These are phyloP conservation scores for Labia minor DNA, from an alignment of 2,888 invertebrate genomes.

Conservation along the genomic window DNA sequence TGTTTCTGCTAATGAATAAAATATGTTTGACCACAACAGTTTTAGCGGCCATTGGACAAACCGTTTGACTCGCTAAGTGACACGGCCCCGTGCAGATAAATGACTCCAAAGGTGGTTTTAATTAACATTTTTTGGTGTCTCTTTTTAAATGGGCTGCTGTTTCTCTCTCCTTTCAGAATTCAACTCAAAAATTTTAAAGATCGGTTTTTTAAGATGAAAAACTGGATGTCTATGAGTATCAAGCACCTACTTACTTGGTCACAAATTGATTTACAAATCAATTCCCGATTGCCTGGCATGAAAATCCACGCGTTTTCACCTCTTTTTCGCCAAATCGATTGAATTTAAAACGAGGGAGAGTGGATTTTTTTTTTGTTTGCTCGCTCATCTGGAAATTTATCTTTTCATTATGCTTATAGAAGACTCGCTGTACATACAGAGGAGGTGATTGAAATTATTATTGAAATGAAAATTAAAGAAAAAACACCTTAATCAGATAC, in stretches of 20 bases:
- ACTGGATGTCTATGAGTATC: not conserved
- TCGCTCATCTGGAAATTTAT: not conserved
- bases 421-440: not conserved
- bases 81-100: conserved; percentile 4
- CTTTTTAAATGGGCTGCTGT: not conserved
- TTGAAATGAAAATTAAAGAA: too few species aligned
- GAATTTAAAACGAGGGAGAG: not conserved
- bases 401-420: not conserved
- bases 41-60: conserved; percentile 6
- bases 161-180: too few species aligned
- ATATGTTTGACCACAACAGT: conserved; percentile 5
- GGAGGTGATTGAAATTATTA: not conserved
- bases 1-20: conserved; percentile 1
- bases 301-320: conserved; percentile 13
- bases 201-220: too few species aligned
- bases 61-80: not conserved
- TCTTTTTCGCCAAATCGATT: conserved; percentile 2
- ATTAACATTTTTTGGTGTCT: conserved; percentile 1
- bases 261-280: conserved; percentile 13
- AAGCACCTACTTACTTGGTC: not conserved
- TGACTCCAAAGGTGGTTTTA: conserved; percentile 13
- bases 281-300: conserved; percentile 1
- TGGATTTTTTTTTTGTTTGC: too few species aligned
- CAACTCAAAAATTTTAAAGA: too few species aligned
- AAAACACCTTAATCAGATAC: too few species aligned